phyloP scores from a whole-genome alignment of 2,888 invertebrate species.

The Pedicia rivosa region DNA sequence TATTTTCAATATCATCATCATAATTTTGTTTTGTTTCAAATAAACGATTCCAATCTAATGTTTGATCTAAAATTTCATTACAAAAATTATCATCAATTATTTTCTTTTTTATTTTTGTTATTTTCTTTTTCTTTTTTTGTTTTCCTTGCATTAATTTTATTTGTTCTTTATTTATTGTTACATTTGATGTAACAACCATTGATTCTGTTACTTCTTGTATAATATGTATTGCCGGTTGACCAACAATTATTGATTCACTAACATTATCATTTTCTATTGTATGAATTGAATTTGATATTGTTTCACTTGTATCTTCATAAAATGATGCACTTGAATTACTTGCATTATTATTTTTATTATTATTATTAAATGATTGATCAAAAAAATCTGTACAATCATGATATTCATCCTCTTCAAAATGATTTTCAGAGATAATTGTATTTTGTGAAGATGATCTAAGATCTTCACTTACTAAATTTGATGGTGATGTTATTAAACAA shows the following conservation, averaged over 20 bases:
- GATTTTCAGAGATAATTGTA: too few species aligned
- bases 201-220: constrained; percentile 24
- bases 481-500: too few species aligned
- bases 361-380: too few species aligned
- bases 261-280: neutral
- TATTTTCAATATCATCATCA: constrained; percentile 3
- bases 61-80: constrained; percentile 8
- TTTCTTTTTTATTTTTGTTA: constrained; percentile 2
- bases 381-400: too few species aligned
- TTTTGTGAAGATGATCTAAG: too few species aligned
- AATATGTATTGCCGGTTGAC: constrained; percentile 25
- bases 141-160: constrained; percentile 5
- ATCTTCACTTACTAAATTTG: too few species aligned
- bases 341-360: neutral
- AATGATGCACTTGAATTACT: neutral
- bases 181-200: constrained; percentile 26
- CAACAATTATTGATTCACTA: neutral
- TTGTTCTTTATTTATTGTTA: constrained; percentile 20
- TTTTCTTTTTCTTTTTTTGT: constrained; percentile 1
- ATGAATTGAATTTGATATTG: neutral
- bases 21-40: neutral
- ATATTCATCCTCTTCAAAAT: neutral
- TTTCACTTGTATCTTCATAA: neutral
- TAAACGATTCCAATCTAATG: constrained; percentile 1
- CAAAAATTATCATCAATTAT: constrained; percentile 9